These are phyloP conservation scores for Coregonus sp. DNA, from an alignment of 2,797 vertebrate genomes.

Conservation along the genomic window DNA sequence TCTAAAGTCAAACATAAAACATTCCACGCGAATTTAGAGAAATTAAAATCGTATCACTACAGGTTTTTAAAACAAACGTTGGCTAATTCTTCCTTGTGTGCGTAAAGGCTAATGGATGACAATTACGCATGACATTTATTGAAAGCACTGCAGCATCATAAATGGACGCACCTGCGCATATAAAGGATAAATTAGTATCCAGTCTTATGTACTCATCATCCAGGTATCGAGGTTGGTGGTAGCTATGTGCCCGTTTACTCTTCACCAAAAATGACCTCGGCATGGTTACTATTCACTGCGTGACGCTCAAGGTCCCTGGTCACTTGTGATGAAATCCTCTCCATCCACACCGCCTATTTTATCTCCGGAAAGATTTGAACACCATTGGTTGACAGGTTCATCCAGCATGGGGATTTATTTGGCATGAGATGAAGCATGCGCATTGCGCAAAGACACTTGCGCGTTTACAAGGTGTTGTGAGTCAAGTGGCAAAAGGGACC, in stretches of 20 bases:
- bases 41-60: no score
- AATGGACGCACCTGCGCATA: slow-evolving; percentile 83
- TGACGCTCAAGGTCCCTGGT: slow-evolving; percentile 14
- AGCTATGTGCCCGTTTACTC: slow-evolving; percentile 97
- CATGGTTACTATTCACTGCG: slow-evolving; percentile 70
- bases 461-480: slow-evolving; percentile 84
- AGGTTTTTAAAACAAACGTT: no score
- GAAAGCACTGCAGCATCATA: slow-evolving; percentile 12
- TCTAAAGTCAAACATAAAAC: not conserved
- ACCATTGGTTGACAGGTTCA: slow-evolving; percentile 64
- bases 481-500: slow-evolving; percentile 55
- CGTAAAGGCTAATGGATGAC: not conserved
- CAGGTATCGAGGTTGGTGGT: slow-evolving; percentile 88
- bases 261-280: slow-evolving; percentile 97
- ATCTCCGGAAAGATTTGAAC: slow-evolving; percentile 75
- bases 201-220: slow-evolving; percentile 81
- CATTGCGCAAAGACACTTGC: slow-evolving; percentile 16
- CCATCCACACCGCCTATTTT: slow-evolving; percentile 50
- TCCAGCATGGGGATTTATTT: no score
- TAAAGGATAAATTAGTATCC: slow-evolving; percentile 79
- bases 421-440: no score
- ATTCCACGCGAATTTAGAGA: not conserved
- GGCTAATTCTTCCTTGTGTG: not conserved
- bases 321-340: slow-evolving; percentile 44
- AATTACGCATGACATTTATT: not conserved